Percentiles rank a stretch among this genome's conserved stretches.
These are phyloP conservation scores for Cheirogaleus medius DNA, from an alignment of 2,113 vertebrate genomes.

Conservation along the genomic window DNA sequence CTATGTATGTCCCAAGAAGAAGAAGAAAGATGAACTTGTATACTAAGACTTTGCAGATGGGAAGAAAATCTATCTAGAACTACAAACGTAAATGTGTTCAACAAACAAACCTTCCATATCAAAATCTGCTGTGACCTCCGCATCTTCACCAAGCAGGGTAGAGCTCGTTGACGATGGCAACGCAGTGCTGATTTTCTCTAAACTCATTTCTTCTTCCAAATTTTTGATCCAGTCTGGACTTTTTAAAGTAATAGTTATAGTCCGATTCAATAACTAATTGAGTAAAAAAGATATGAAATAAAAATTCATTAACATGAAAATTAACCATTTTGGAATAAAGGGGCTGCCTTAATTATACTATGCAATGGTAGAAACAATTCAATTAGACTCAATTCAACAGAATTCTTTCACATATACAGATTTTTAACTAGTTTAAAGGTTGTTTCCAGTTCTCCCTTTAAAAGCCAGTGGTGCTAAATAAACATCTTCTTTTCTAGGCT, in stretches of 20 bases:
- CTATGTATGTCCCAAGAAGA: not conserved
- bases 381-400: not conserved
- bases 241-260: slow-evolving; percentile 93
- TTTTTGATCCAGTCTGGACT: slow-evolving; percentile 95
- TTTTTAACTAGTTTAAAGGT: not conserved
- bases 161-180: slow-evolving; percentile 95
- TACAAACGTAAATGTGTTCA: not conserved
- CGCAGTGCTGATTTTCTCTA: slow-evolving; percentile 92
- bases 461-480: not conserved
- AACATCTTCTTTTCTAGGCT: not conserved
- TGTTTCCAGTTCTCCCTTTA: not conserved
- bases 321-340: not conserved
- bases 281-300: slow-evolving; percentile 8
- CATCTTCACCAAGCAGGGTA: slow-evolving; percentile 96
- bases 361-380: not conserved
- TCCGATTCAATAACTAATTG: slow-evolving; percentile 90
- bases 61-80: not conserved
- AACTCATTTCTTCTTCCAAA: slow-evolving; percentile 97
- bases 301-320: not conserved
- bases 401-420: not conserved
- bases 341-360: not conserved
- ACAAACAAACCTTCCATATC: slow-evolving; percentile 95
- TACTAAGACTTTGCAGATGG: not conserved
- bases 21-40: not conserved
- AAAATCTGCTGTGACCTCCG: slow-evolving; percentile 93